Conservation (phyloP, 2,797 vertebrate genomes). For the Coreius guichenoti region DNA sequence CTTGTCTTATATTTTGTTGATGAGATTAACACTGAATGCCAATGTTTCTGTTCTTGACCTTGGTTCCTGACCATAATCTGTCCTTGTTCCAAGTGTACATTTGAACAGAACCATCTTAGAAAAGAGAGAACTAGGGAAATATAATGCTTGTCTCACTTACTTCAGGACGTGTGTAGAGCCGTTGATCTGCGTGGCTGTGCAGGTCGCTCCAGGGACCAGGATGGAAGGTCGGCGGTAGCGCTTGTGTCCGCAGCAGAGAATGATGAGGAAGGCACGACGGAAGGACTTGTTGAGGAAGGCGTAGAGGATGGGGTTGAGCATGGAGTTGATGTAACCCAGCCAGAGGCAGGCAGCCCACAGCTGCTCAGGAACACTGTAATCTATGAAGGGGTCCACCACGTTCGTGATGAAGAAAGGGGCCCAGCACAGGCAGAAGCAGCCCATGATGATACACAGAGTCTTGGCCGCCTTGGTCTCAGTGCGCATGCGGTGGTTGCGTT, state of each 20-base stretch:
- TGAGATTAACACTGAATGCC: not conserved
- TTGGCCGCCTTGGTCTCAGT: conserved; percentile 98
- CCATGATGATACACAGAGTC: conserved; percentile 98
- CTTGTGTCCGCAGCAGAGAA: conserved; percentile 95
- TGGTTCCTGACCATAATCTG: not conserved
- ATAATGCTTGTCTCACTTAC: conserved; percentile 77
- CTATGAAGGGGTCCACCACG: conserved; percentile 95
- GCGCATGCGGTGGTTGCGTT: conserved; percentile 92
- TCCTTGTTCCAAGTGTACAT: not conserved
- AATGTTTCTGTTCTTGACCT: not conserved
- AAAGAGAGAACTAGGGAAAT: not conserved
- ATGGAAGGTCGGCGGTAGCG: conserved; percentile 91
- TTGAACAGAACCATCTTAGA: not conserved
- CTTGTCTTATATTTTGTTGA: not conserved
- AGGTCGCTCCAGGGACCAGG: conserved; percentile 83
- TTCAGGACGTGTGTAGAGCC: conserved; percentile 96
- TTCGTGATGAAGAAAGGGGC: conserved; percentile 98
- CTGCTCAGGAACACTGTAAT: conserved; percentile 90
- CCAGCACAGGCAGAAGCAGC: conserved; percentile 99
- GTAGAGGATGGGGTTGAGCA: conserved; percentile 98
- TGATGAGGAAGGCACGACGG: conserved; percentile 99
- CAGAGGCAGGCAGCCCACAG: conserved; percentile 96
- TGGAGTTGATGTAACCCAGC: conserved; percentile 99
- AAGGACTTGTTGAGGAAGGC: conserved; percentile 99
- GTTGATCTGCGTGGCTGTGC: conserved; percentile 93